phyloP scores from a whole-genome alignment of 1,140 invertebrate species.

The Drosophila gunungcola region DNA sequence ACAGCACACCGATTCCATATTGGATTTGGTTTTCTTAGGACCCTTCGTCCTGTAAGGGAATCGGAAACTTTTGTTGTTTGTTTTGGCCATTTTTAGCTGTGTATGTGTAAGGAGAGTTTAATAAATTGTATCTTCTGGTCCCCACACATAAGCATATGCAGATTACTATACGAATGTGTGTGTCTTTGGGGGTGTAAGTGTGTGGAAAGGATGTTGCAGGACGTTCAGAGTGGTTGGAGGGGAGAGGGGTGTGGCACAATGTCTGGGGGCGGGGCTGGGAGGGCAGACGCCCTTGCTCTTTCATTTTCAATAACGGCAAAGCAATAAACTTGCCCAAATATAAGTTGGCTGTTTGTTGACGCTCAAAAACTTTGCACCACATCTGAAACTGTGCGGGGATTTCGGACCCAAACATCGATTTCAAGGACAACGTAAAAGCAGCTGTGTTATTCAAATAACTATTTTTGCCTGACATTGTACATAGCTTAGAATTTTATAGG shows the following conservation, averaged over 20 bases:
- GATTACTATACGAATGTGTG: constrained; percentile 40
- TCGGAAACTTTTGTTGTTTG: constrained; percentile 51
- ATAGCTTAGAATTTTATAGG: no score
- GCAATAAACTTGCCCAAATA: constrained; percentile 62
- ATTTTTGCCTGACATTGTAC: no score
- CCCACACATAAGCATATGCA: constrained; percentile 53
- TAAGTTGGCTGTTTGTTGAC: constrained; percentile 24
- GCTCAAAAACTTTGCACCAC: constrained; percentile 31
- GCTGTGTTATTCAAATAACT: neutral
- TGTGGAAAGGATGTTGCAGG: constrained; percentile 13
- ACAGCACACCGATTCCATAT: neutral
- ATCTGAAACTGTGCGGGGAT: constrained; percentile 9
- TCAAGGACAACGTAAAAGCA: neutral
- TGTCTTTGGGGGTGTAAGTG: constrained; percentile 3
- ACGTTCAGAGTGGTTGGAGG: neutral
- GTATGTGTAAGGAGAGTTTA: constrained; percentile 42
- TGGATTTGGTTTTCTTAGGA: neutral
- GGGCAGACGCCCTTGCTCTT: constrained; percentile 20
- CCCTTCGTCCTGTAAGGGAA: constrained; percentile 16
- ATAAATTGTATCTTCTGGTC: constrained; percentile 65
- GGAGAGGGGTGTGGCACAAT: neutral
- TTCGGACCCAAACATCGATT: neutral
- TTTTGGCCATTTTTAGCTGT: constrained; percentile 18
- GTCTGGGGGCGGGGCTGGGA: neutral
- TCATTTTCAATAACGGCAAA: constrained; percentile 68